Base-by-base conservation (phyloP, 2,888 invertebrate species). In the Alentia gelatinosa region DNA sequence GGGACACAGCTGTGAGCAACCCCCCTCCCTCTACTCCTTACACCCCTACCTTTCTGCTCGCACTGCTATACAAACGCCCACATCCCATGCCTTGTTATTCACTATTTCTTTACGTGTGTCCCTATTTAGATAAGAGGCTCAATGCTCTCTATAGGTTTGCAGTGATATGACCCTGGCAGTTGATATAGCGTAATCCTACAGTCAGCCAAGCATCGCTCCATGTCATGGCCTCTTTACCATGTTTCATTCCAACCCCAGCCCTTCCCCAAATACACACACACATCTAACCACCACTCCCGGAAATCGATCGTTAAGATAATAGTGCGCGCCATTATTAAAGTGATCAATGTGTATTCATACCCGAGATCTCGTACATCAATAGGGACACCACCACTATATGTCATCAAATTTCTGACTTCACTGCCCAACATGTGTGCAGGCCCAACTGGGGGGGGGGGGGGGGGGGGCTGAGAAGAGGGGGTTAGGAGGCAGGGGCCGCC, bases 361-460 rank as follows among this genome's bases (percentile, higher is more conserved):
- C 39, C 50, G 12, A 56, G 39, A 26, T 84, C 42, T 12, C 56
- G 50, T 79, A 88, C 86, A 90, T 91, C 92, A 91, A 91, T 91
- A 84, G 33, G 23, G 39, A 42, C 75, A 90, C 90, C 89, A 79
- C 30, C 88, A 89, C 92, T 91, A 91, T 91, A 92, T 92, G 92
- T 91, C 91, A 90, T 90, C 84, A 90, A 89, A 91, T 91, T 91
- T 91, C 90, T 88, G 63, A 91, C 90, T 92, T 92, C 33, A 50
- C 88, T 47, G 33, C 26, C n/a, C 23, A 83, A 83, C 83, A 40
- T 40, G 83, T 40, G 83, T 30, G 83, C 83, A 7, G 35, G 40
- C 56, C 56, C 56, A 3, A n/a, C 56, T 3, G 56, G 56, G 56
- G 19, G 68, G 68, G 68, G 68, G 30, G 68, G 68, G 26, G 68